phyloP scores from a whole-genome alignment of 2,797 vertebrate species.

The Chaetodon trifasciatus region DNA sequence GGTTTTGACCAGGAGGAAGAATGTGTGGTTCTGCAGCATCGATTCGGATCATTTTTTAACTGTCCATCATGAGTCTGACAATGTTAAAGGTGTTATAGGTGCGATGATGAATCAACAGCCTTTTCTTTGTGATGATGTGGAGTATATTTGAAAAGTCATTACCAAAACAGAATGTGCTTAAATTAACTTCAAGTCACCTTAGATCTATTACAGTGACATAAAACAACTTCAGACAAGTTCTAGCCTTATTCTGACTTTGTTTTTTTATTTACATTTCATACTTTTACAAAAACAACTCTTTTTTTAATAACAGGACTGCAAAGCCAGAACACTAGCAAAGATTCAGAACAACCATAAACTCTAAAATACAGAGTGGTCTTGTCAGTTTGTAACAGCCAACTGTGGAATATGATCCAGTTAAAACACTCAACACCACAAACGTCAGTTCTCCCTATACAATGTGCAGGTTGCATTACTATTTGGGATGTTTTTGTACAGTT shows the following conservation, averaged over 20 bases:
- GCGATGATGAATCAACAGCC: neutral
- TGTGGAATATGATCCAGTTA: constrained; percentile 73
- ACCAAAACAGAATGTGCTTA: neutral
- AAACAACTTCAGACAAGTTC: constrained; percentile 33
- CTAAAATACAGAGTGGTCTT: constrained; percentile 71
- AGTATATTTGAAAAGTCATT: neutral
- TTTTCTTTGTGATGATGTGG: neutral
- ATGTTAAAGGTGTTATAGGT: neutral
- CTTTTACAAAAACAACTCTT: constrained; percentile 79
- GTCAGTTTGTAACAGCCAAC: constrained; percentile 71
- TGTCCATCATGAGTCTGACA: neutral
- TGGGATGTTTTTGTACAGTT: constrained; percentile 71
- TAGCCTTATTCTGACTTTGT: constrained; percentile 46
- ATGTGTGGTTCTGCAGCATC: neutral
- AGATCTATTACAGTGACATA: neutral
- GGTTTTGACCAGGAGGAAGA: neutral
- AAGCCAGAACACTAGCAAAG: constrained; percentile 80
- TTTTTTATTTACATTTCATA: constrained; percentile 80
- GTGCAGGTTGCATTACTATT: constrained; percentile 66
- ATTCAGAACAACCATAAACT: constrained; percentile 77
- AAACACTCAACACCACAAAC: constrained; percentile 81
- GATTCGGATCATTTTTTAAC: neutral
- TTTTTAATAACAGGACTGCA: constrained; percentile 77
- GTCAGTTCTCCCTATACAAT: constrained; percentile 64
- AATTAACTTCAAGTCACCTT: neutral